Evolutionary conservation across 2,888 invertebrate species (phyloP).

Genomic region (Lithophane socia): DNA sequence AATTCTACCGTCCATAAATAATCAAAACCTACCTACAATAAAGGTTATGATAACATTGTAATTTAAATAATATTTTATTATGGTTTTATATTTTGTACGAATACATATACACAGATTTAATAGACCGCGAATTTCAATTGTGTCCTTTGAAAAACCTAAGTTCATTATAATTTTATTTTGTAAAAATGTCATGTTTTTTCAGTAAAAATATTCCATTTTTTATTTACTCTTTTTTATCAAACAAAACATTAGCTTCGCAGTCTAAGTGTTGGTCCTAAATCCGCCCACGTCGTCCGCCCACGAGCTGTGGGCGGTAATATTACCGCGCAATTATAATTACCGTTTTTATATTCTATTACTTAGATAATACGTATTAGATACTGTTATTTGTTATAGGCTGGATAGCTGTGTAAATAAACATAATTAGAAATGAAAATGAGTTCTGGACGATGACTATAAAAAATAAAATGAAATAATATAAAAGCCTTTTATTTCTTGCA

Average conservation of each 20-base stretch:
- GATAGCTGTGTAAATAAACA: background rate
- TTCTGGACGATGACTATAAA: background rate
- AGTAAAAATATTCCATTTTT: background rate
- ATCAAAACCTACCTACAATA: background rate
- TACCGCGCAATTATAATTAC: slow-evolving; percentile 44
- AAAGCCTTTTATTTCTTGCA: too few relatives aligned
- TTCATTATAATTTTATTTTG: background rate
- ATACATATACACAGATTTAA: slow-evolving; percentile 1
- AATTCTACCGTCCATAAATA: background rate
- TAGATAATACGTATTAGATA: slow-evolving; percentile 13
- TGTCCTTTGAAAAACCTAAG: background rate
- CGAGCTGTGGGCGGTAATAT: slow-evolving; percentile 14
- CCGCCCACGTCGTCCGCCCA: slow-evolving; percentile 53
- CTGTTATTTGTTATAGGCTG: slow-evolving; percentile 31
- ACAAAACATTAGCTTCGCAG: slow-evolving; percentile 34
- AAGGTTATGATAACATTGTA: background rate
- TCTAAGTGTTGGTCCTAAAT: slow-evolving; percentile 37
- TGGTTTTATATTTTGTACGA: background rate
- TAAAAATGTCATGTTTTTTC: slow-evolving; percentile 6
- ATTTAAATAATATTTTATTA: background rate
- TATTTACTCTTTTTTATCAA: background rate
- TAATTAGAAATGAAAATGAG: background rate
- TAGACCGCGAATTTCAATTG: background rate
- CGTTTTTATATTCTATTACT: slow-evolving; percentile 26
- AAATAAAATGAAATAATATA: too few relatives aligned